Evolutionary conservation across 2,113 vertebrate species (phyloP).

Genomic region (Cebidichthys violaceus): DNA sequence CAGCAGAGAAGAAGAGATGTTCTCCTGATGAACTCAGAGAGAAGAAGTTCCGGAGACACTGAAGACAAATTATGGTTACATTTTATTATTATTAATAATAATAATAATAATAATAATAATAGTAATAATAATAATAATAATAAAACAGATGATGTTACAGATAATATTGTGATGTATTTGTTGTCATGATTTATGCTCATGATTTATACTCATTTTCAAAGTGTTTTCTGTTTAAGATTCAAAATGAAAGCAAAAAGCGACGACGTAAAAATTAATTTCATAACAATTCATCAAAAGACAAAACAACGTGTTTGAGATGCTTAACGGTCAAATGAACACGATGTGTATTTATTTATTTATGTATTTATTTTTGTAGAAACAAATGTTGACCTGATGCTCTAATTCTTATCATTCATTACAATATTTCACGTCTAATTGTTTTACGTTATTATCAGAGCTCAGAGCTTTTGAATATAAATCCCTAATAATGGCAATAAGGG

Average conservation of each 20-base stretch:
- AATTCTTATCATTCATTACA: not conserved
- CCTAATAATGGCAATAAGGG: not conserved
- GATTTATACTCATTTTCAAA: too few relatives aligned
- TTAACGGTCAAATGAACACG: not conserved
- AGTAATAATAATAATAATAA: not conserved
- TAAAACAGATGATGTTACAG: not conserved
- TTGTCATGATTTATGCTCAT: not conserved
- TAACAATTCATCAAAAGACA: not conserved
- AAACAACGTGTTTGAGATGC: not conserved
- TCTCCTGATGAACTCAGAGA: not conserved
- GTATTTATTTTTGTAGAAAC: too few relatives aligned
- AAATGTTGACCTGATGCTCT: not conserved
- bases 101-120: not conserved
- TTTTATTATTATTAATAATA: too few relatives aligned
- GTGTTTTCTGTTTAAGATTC: not conserved
- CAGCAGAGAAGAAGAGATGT: not conserved
- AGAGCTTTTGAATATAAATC: not conserved
- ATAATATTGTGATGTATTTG: not conserved
- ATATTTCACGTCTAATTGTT: not conserved
- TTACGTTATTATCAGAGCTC: not conserved
- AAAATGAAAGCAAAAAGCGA: not conserved
- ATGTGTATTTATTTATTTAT: not conserved
- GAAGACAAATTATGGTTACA: not conserved
- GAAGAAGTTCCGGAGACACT: not conserved
- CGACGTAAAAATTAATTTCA: not conserved